A percentile compares a stretch with the other conserved stretches of the same genome.
These are phyloP conservation scores for Archaeoteleia sp. DNA, from an alignment of 2,888 invertebrate species.

Conservation along the genomic window DNA sequence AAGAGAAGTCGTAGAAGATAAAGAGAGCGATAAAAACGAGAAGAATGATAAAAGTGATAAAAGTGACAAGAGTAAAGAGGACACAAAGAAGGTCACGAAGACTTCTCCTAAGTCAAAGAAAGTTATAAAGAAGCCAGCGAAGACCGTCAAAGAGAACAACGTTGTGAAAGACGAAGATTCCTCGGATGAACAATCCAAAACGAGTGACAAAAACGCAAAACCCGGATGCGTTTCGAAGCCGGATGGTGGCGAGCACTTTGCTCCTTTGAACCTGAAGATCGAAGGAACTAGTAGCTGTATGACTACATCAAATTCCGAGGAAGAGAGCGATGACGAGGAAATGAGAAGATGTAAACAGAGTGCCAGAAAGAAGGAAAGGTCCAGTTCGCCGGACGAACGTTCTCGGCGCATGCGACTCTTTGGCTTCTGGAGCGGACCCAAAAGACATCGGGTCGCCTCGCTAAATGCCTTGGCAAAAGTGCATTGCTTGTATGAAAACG, in stretches of 20 bases:
- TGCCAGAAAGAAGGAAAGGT: conserved; percentile 68
- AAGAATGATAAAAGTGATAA: conserved; percentile 30
- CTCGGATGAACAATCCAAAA: conserved; percentile 60
- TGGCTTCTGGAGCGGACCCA: conserved; percentile 86
- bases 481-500: conserved; percentile 93
- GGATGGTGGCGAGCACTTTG: conserved; percentile 57
- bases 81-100: conserved; percentile 61
- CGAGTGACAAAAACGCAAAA: conserved; percentile 54
- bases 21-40: conserved; percentile 54
- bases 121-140: conserved; percentile 57
- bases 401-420: conserved; percentile 78
- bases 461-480: conserved; percentile 93
- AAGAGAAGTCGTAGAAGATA: conserved; percentile 66
- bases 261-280: conserved; percentile 61
- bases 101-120: conserved; percentile 58
- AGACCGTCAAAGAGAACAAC: conserved; percentile 58
- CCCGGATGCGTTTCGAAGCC: conserved; percentile 52
- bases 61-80: conserved; percentile 57
- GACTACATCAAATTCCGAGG: conserved; percentile 58
- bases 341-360: conserved; percentile 75
- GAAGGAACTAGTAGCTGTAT: conserved; percentile 54
- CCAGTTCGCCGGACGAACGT: conserved; percentile 67
- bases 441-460: conserved; percentile 90
- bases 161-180: conserved; percentile 60
- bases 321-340: conserved; percentile 71